These are phyloP conservation scores for Delphinapterus leucas DNA, from an alignment of 2,113 vertebrate species.

Conservation along the genomic window DNA sequence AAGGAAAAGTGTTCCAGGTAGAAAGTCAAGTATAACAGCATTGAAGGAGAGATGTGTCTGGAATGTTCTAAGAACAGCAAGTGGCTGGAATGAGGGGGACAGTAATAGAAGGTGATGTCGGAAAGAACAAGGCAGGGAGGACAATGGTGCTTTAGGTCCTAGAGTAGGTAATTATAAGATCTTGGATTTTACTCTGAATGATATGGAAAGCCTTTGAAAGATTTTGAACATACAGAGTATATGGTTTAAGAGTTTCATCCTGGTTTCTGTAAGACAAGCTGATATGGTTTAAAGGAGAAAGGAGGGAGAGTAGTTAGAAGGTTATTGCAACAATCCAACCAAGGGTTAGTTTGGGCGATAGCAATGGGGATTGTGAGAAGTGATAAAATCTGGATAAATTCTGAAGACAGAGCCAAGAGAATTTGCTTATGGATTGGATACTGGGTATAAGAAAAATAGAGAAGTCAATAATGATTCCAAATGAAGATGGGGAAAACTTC, in stretches of 20 bases:
- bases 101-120: neutral
- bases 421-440: neutral
- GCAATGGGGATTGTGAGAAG: neutral
- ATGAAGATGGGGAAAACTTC: neutral
- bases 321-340: neutral
- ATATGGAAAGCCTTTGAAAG: neutral
- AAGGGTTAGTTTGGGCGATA: neutral
- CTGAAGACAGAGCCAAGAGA: neutral
- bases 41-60: neutral
- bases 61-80: neutral
- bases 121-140: neutral
- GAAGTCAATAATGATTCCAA: neutral
- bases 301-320: neutral
- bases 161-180: neutral
- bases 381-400: neutral
- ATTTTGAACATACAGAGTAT: neutral
- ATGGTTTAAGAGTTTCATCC: neutral
- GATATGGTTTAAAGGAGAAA: neutral
- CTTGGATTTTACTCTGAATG: neutral
- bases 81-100: neutral
- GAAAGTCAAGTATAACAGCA: neutral
- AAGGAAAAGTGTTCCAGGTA: neutral
- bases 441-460: neutral
- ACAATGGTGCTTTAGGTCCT: neutral
- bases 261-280: neutral